These are phyloP conservation scores for Montipora capitata DNA, from an alignment of 92 coral and sea anemone genomes.

Conservation along the genomic window DNA sequence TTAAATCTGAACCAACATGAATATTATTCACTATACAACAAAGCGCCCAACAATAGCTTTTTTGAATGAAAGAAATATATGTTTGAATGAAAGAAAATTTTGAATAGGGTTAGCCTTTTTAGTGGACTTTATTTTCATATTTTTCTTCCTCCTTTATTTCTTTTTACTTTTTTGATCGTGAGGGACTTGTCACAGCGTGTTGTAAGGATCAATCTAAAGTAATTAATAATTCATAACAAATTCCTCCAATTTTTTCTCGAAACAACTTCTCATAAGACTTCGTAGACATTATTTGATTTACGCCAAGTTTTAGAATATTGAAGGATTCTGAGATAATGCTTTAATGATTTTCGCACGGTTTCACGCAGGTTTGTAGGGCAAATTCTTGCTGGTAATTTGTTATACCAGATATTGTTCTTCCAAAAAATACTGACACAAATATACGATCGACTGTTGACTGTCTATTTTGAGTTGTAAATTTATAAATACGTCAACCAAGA, in stretches of 20 bases:
- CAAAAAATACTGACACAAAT: slow-evolving; percentile 15
- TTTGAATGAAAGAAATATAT: not conserved
- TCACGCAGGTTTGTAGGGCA: not conserved
- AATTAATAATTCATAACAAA: not conserved
- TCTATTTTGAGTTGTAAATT: no score
- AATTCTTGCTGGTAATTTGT: not conserved
- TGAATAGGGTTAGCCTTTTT: no score
- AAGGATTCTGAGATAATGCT: not conserved
- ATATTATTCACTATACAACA: no score
- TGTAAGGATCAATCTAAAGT: not conserved
- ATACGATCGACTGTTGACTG: slow-evolving; percentile 14
- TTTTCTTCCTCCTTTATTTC: no score
- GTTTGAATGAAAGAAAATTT: no score
- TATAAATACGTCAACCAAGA: slow-evolving; percentile 19
- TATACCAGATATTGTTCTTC: not conserved
- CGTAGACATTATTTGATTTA: not conserved
- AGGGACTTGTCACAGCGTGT: not conserved
- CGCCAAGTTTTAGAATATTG: not conserved
- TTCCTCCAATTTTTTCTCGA: slow-evolving; percentile 1
- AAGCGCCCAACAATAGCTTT: no score
- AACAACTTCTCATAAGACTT: not conserved
- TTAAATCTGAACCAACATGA: no score
- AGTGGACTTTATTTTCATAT: no score
- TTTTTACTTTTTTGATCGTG: no score
- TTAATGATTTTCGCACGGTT: no score